These are phyloP conservation scores for Caerostris extrusa DNA, from an alignment of 1,140 invertebrate species.

Conservation along the genomic window DNA sequence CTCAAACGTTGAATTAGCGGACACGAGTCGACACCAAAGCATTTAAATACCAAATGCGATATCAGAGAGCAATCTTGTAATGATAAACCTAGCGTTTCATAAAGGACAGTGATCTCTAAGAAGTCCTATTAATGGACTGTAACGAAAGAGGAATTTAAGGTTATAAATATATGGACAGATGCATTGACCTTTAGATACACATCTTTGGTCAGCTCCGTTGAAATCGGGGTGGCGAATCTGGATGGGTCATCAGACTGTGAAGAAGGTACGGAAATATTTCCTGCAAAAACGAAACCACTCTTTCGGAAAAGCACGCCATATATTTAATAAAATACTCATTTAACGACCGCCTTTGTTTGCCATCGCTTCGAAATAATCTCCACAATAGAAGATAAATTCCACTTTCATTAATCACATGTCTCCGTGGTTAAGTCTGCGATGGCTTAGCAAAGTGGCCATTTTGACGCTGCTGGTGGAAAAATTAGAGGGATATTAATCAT, in stretches of 20 bases:
- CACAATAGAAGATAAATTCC: conserved; percentile 66
- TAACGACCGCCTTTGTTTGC: conserved; percentile 54
- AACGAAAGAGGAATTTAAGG: conserved; percentile 17
- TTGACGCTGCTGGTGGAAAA: conserved; percentile 35
- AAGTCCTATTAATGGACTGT: conserved; percentile 30
- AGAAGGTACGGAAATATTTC: conserved; percentile 33
- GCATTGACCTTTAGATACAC: conserved; percentile 48
- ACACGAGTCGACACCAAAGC: background rate
- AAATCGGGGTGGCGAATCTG: conserved; percentile 1
- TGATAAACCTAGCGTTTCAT: conserved; percentile 18
- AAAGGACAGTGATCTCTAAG: conserved; percentile 21
- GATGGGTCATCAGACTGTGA: conserved; percentile 41
- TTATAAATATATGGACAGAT: conserved; percentile 23
- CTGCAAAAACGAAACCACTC: conserved; percentile 32
- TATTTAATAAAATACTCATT: conserved; percentile 68
- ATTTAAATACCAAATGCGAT: conserved; percentile 5
- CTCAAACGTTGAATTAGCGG: background rate
- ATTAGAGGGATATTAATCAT: conserved; percentile 59
- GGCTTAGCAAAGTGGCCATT: conserved; percentile 47
- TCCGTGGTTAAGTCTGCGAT: background rate
- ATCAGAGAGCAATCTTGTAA: background rate
- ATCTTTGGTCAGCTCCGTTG: conserved; percentile 6
- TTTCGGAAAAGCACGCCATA: conserved; percentile 26
- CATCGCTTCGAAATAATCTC: conserved; percentile 44
- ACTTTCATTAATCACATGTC: conserved; percentile 50